A percentile compares a stretch with the other conserved stretches of the same genome.
Evolutionary conservation across 2,888 invertebrate genomes (phyloP).

Genomic region (Leptopilina syphax): DNA sequence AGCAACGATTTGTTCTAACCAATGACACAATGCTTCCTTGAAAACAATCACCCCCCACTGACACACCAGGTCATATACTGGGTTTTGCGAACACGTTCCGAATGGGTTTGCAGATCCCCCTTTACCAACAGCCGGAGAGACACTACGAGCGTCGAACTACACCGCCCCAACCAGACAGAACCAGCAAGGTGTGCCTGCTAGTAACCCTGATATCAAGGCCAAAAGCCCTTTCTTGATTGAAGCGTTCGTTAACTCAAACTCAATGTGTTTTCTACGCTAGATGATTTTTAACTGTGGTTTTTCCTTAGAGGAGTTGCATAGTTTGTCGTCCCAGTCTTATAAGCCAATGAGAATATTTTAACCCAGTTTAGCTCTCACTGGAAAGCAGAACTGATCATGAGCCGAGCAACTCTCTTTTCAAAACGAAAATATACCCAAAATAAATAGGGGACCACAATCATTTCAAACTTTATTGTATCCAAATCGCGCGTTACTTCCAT

Average conservation of each 20-base stretch:
- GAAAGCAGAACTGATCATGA: constrained; percentile 64
- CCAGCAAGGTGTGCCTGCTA: constrained; percentile 77
- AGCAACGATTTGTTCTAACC: constrained; percentile 29
- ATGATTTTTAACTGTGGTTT: constrained; percentile 66
- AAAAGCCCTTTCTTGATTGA: constrained; percentile 74
- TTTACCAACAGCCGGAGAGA: constrained; percentile 81
- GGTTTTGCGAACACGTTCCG: constrained; percentile 77
- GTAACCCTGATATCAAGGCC: constrained; percentile 74
- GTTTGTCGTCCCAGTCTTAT: constrained; percentile 63
- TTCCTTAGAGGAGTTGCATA: constrained; percentile 65
- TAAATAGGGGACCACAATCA: background rate
- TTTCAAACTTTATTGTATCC: background rate
- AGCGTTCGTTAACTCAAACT: constrained; percentile 76
- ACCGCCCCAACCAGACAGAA: constrained; percentile 77
- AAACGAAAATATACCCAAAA: background rate
- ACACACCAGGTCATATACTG: constrained; percentile 63
- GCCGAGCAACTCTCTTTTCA: constrained; percentile 39
- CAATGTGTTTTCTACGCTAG: constrained; percentile 72
- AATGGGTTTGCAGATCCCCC: constrained; percentile 80
- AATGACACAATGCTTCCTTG: constrained; percentile 5
- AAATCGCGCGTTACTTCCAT: too few relatives aligned
- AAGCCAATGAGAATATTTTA: constrained; percentile 54
- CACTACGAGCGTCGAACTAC: constrained; percentile 77
- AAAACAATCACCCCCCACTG: constrained; percentile 42
- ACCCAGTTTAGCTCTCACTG: constrained; percentile 59